A percentile compares a stretch with the other conserved stretches of the same genome.
Conservation (phyloP, 2,888 invertebrate species). For the Eristalis pertinax region DNA sequence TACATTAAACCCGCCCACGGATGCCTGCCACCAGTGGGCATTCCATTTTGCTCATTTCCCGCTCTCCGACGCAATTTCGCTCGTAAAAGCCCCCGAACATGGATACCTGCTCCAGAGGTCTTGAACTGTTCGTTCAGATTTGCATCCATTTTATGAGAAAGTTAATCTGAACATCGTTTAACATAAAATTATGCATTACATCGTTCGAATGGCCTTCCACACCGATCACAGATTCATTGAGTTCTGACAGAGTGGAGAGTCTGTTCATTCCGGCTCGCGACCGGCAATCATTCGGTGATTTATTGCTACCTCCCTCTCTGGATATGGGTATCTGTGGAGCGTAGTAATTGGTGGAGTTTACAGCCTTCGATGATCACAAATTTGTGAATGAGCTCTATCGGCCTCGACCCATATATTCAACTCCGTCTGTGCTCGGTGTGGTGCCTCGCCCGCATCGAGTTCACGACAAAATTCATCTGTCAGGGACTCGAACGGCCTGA, state of each 20-base stretch:
- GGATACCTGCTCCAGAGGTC: not conserved
- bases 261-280: no score
- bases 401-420: not conserved
- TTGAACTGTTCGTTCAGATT: not conserved
- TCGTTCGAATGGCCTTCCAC: no score
- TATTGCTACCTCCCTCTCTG: no score
- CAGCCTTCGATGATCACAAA: not conserved
- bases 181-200: no score
- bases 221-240: no score
- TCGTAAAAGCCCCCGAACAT: not conserved
- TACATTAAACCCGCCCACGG: not conserved
- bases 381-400: not conserved
- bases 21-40: not conserved
- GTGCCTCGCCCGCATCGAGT: not conserved
- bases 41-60: not conserved
- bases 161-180: no score
- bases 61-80: not conserved
- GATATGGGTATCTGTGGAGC: no score
- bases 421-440: no score
- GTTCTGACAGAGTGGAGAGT: no score
- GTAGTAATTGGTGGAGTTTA: not conserved
- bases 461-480: not conserved
- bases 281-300: no score
- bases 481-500: not conserved
- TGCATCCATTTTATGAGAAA: not conserved